A percentile compares a stretch with the other conserved stretches of the same genome.
Conservation (phyloP, 2,797 vertebrate genomes). For the Anguilla megastoma region DNA sequence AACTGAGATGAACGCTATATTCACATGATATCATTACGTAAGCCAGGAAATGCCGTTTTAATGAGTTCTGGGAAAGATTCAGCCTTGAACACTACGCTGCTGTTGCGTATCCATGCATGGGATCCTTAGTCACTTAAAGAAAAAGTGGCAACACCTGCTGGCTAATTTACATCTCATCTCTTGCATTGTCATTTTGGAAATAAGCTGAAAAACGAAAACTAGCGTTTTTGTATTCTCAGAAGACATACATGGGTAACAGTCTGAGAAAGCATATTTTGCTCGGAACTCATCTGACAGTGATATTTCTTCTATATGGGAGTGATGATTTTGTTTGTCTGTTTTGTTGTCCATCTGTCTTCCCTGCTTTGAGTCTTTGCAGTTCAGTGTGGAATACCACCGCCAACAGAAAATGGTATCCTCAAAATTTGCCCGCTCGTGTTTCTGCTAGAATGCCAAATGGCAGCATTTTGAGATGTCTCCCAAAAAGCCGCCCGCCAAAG, state of each 20-base stretch:
- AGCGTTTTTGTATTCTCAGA: too few relatives aligned
- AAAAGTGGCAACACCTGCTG: not conserved
- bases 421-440: not conserved
- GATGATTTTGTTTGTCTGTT: not conserved
- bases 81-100: not conserved
- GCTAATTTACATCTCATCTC: not conserved
- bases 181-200: not conserved
- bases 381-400: not conserved
- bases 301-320: not conserved
- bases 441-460: not conserved
- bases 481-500: not conserved
- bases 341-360: not conserved
- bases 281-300: not conserved
- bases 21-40: not conserved
- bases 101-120: not conserved
- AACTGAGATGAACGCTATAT: slow-evolving; percentile 5
- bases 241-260: not conserved
- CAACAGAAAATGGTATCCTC: not conserved
- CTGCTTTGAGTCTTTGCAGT: not conserved
- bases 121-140: not conserved
- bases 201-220: too few relatives aligned
- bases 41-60: not conserved
- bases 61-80: not conserved
- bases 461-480: not conserved
- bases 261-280: not conserved